phyloP scores from a whole-genome alignment of 2,888 invertebrate species.

The Cantharis lateralis region DNA sequence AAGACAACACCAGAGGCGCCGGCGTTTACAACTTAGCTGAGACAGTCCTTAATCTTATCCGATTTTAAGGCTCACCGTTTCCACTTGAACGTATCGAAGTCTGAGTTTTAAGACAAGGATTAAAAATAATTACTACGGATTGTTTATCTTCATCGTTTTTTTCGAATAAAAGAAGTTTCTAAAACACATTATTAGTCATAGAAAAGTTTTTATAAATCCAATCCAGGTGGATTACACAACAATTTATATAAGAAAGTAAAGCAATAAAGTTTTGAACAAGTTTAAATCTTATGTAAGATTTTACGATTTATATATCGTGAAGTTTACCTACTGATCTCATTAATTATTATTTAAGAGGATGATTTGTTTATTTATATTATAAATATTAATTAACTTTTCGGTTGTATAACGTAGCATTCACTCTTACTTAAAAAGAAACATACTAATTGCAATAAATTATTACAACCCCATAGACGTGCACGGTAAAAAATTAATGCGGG shows the following conservation, averaged over 20 bases:
- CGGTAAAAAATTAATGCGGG: no score
- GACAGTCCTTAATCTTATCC: constrained; percentile 22
- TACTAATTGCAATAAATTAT: no score
- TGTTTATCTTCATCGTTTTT: background rate
- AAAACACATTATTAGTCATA: background rate
- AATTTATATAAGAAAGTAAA: background rate
- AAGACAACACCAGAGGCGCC: constrained; percentile 44
- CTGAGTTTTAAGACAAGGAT: background rate
- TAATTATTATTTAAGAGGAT: background rate
- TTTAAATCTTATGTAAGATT: background rate
- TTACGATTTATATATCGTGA: background rate
- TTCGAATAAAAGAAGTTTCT: background rate
- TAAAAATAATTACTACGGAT: background rate
- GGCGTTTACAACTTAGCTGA: constrained; percentile 40
- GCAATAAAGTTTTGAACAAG: background rate
- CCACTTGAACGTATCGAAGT: background rate
- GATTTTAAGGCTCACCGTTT: constrained; percentile 13
- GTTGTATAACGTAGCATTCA: background rate
- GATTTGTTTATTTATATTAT: background rate
- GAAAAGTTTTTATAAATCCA: background rate
- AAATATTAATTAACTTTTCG: background rate
- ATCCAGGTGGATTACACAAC: background rate
- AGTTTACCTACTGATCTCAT: background rate
- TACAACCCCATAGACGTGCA: no score
- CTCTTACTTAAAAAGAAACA: no score